Evolutionary conservation across 2,888 invertebrate genomes (phyloP).

Genomic region (Cantharis rufa): DNA sequence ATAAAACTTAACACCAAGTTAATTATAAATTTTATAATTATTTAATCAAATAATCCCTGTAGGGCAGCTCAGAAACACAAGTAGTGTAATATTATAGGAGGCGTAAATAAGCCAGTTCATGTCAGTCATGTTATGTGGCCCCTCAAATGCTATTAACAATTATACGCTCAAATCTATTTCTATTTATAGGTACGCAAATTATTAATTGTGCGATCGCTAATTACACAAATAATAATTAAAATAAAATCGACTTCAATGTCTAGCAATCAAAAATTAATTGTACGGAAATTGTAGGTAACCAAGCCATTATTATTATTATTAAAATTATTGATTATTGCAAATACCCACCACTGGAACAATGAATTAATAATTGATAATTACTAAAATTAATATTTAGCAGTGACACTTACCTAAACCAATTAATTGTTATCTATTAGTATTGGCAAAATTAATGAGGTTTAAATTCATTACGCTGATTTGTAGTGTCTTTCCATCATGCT

Average conservation of each 20-base stretch:
- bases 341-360: conserved; percentile 19
- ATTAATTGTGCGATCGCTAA: not conserved
- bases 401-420: conserved; percentile 27
- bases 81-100: conserved; percentile 3
- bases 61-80: conserved; percentile 5
- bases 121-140: conserved; percentile 9
- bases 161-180: not conserved
- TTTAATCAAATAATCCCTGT: not conserved
- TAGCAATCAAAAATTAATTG: not conserved
- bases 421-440: conserved; percentile 27
- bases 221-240: not conserved
- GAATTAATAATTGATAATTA: conserved; percentile 28
- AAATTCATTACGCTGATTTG: conserved; percentile 20
- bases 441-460: conserved; percentile 23
- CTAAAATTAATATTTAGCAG: conserved; percentile 28
- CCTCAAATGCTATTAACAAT: not conserved
- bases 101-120: conserved; percentile 9
- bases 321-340: conserved; percentile 16
- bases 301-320: not conserved
- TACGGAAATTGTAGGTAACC: not conserved
- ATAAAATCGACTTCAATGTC: not conserved
- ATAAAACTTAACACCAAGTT: not conserved
- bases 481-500: conserved; percentile 19
- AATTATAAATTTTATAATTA: not conserved
- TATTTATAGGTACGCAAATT: not conserved